Evolutionary conservation across 2,797 vertebrate species (phyloP).

Genomic region (Ceryle rudis): DNA sequence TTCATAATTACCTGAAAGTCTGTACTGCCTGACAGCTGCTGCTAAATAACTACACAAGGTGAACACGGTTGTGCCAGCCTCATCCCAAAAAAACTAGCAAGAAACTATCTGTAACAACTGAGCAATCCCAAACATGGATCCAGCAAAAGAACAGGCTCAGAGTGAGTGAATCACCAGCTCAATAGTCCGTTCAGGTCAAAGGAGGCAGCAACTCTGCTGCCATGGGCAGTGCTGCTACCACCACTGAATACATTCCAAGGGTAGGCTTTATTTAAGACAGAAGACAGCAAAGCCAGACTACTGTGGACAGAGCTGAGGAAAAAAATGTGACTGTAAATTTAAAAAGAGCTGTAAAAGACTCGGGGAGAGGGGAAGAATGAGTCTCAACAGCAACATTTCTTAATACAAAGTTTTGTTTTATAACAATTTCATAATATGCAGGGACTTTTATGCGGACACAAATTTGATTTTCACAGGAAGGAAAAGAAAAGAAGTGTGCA

Average conservation of each 20-base stretch:
- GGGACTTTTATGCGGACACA: neutral
- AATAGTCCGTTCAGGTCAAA: neutral
- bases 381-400: neutral
- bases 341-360: neutral
- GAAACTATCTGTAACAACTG: neutral
- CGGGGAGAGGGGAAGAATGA: neutral
- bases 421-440: neutral
- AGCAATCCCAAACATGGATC: rapidly evolving
- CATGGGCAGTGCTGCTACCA: rapidly evolving
- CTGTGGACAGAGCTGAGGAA: neutral
- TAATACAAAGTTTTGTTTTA: neutral
- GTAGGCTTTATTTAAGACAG: neutral
- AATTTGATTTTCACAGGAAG: neutral
- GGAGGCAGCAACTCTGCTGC: neutral
- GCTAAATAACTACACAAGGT: neutral
- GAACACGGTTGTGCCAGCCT: neutral
- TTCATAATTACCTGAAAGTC: neutral
- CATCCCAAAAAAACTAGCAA: neutral
- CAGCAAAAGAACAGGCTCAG: neutral
- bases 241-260: neutral
- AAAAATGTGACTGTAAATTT: neutral
- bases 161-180: neutral
- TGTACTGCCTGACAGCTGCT: neutral
- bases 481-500: neutral
- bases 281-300: neutral